Conservation (phyloP, 2,797 vertebrate species). For the Threskiornis aethiopicus region DNA sequence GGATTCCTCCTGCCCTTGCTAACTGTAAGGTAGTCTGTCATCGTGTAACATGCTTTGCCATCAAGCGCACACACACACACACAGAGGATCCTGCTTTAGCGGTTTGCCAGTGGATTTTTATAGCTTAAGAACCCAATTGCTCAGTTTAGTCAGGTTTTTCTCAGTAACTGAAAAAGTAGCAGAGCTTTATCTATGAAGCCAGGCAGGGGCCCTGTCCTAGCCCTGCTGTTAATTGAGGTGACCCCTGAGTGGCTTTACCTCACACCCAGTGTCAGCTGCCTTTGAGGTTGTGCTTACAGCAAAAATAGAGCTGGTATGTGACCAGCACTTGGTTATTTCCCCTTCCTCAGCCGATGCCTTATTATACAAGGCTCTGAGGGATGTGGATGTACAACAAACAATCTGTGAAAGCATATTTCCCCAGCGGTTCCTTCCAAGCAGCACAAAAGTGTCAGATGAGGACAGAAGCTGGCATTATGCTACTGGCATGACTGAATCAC, state of each 20-base stretch:
- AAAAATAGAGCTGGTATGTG: neutral
- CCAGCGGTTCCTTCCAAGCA: conserved; percentile 4
- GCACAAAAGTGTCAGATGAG: conserved; percentile 40
- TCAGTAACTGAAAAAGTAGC: neutral
- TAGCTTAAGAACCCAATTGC: neutral
- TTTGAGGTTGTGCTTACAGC: conserved; percentile 25
- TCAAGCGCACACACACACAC: neutral
- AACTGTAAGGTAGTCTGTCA: neutral
- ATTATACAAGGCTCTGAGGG: conserved; percentile 4
- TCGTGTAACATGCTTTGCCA: neutral
- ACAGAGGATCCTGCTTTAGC: neutral
- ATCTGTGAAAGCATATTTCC: conserved; percentile 55
- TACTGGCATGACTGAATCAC: conserved; percentile 17
- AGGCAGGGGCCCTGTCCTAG: neutral
- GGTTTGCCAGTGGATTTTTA: neutral
- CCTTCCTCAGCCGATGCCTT: neutral
- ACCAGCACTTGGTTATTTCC: neutral
- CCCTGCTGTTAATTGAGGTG: conserved; percentile 12
- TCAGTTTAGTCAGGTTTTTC: conserved; percentile 15
- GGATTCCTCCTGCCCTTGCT: neutral
- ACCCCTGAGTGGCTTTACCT: neutral
- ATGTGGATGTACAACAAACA: neutral
- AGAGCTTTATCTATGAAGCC: conserved; percentile 2
- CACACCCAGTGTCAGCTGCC: neutral
- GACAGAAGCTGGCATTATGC: conserved; percentile 33